Base-by-base conservation (phyloP, 2,113 vertebrate species). In the Daphoenositta chrysoptera region DNA sequence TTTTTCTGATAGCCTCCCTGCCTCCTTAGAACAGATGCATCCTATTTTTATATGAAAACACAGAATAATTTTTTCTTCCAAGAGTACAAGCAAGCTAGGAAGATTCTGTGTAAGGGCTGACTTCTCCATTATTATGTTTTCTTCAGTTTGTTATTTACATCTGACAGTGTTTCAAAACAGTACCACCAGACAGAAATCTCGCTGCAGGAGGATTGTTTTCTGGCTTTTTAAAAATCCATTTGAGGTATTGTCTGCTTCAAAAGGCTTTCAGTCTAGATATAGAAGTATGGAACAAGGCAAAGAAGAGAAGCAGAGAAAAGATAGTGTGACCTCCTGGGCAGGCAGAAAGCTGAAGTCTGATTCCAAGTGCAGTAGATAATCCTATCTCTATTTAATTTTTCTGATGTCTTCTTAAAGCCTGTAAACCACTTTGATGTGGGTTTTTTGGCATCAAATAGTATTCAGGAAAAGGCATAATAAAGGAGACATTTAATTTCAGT, bases 111-210 rank as follows among this genome's bases (percentile, higher is more conserved):
- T 85, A 68, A 87, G 28, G 48, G 31, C 48, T 72, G 75, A 85
- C 57, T 96, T 87, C 76, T 87, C 23, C 5, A 5, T 80, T 93
- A 68, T 82, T 87, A 19, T 87, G 45, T 83, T 94, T 92, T 85
- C 33, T 92, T 88, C 58, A 21, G 13, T 57, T 90, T 93, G 78
- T 92, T 96, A 76, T 92, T 96, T 96, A 79, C 51, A 60, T 91
- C 82, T 97, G 90, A 93, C 69, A 83, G 21, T 90, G 66, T 93
- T 92, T 95, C 88, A 65, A 85, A 95, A 94, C 70, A 86, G 66
- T 76, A 69, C 57, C 31, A 33, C 48, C 50, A 80, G 78, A 61
- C 66, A 85, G 57, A 91, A 90, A 30, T 80, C 57, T 90, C 8
- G 0, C 75, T 77, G 78, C 66, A 80, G 61, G 84, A 89, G 33